Evolutionary conservation across 2,888 invertebrate species (phyloP), one percentile per base, ranked within the genome.

Genomic region (Arrhopalites spinosus): DNA sequence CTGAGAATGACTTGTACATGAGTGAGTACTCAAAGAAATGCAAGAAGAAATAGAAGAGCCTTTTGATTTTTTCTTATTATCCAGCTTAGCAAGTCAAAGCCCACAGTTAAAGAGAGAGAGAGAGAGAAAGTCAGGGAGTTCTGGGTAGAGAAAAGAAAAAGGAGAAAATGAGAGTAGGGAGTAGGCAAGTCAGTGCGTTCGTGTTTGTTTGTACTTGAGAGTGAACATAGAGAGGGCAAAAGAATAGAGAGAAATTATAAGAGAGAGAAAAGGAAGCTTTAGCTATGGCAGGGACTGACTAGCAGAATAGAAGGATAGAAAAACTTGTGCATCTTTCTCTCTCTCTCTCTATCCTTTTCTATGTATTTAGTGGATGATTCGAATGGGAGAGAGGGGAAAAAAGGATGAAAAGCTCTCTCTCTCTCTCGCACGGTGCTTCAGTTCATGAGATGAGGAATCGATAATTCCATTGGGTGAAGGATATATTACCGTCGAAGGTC

Each of bases 381-480:
- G 23, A 27, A 23, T 61, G 27, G 50, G 36, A 36, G 53, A 20
- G 70, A 53, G 61, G 47, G 20, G 69, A 43, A 25, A 53, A 59
- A 27, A 63, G 71, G 71, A 70, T 70, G 50, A 45, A 72, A 72
- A 64, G 45, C 47, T 72, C 63, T 61, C 72, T 43, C 25, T 50
- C 72, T 25, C 47, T 72, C 63, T 61, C 72, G 66, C 25, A 61
- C 72, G 63, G 72, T 63, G 63, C 72, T 72, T 72, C 47, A 72
- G 61, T 63, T 72, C 63, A 72, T 47, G 63, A 61, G 75, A 75
- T 70, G 75, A 70, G 53, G 75, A 75, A 75, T 75, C 75, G 75
- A 75, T 75, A 75, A 75, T 75, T 70, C 75, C 75, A 75, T 75
- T 75, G 75, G 70, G 53, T 69, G 61, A 75, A 70, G 69, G 70